Base-by-base conservation (phyloP, 2,113 vertebrate genomes). In the Corythaixoides concolor region DNA sequence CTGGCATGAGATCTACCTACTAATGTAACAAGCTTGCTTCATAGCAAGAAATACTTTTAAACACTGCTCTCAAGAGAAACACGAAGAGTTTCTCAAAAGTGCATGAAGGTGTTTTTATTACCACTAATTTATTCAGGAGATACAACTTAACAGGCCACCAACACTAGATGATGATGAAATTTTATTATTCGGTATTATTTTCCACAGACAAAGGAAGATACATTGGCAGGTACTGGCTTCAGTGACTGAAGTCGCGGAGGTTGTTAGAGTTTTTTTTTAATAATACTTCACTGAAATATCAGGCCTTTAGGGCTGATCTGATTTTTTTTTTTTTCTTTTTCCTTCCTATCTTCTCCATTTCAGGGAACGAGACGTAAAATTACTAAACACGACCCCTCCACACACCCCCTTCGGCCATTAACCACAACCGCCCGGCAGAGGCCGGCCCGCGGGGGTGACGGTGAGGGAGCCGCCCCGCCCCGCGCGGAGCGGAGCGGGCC, bases 371-470 rank as follows among this genome's bases (percentile, higher is more conserved):
- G 26, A 41, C 30, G 17, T 3, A 19, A 9, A 41, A 32, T 7
- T 2, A 41, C 22, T 9, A 28, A 15, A 27, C 41, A 8, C 15
- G 53, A 12, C 19, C 32, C 11, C 9, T 2, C 20, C 10, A 8
- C 9, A 15, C 8, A 1, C 8, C 4, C 19, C 10, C 64, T 21
- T 27, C 7, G 2, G 26, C 7, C 39, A 22, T 9, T 7, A 13
- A 12, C 9, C 23, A 7, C 23, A 41, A 9, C 12, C 8, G 15
- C 47, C 15, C 37, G 3, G 47, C 35, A n/a, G n/a, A n/a, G n/a
- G n/a, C n/a, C 12, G 12, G 15, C 45, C 45, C 4, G 4, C 13
- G 3, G 15, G 20, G 18, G 17, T 12, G 35, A 19, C 52, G 6
- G 8, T 9, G 4, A 30, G 15, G 15, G 50, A 7, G 33, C 56